Conservation (phyloP, 1,140 invertebrate genomes). For the Rhopalosiphum maidis region DNA sequence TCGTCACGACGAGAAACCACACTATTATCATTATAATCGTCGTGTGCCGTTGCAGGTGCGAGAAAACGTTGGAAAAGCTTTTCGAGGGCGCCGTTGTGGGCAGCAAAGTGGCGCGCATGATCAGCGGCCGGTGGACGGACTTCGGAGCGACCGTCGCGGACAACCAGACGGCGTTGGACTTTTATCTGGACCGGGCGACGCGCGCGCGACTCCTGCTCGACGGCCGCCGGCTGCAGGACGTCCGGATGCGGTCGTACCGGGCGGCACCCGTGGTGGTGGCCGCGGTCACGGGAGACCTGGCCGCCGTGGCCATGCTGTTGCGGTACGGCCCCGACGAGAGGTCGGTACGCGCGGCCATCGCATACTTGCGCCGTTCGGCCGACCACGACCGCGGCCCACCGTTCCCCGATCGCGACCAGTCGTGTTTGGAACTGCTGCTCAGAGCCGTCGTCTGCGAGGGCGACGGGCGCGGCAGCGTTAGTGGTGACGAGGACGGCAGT, state of each 20-base stretch:
- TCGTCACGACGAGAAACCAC: background rate
- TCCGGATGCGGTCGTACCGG: constrained; percentile 75
- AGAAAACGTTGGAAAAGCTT: constrained; percentile 80
- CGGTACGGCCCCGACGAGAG: constrained; percentile 71
- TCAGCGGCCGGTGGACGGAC: constrained; percentile 84
- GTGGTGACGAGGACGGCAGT: constrained; percentile 59
- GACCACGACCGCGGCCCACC: constrained; percentile 60
- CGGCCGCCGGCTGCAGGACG: constrained; percentile 58
- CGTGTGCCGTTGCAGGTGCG: constrained; percentile 65
- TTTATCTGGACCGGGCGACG: constrained; percentile 77
- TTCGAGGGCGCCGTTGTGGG: constrained; percentile 81
- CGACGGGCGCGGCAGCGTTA: constrained; percentile 59
- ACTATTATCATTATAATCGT: background rate
- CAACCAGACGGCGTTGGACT: constrained; percentile 75
- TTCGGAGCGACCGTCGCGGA: constrained; percentile 75
- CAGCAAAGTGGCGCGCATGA: constrained; percentile 75
- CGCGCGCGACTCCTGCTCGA: constrained; percentile 66
- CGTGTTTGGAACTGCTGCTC: constrained; percentile 42
- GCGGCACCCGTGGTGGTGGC: constrained; percentile 73
- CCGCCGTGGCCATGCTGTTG: constrained; percentile 76
- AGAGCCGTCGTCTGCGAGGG: background rate
- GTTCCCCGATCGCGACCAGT: background rate
- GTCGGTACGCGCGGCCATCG: constrained; percentile 63
- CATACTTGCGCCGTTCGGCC: constrained; percentile 65
- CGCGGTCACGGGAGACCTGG: constrained; percentile 73